Base-by-base conservation (phyloP, 2,888 invertebrate genomes). In the Pristionchus arcanus region DNA sequence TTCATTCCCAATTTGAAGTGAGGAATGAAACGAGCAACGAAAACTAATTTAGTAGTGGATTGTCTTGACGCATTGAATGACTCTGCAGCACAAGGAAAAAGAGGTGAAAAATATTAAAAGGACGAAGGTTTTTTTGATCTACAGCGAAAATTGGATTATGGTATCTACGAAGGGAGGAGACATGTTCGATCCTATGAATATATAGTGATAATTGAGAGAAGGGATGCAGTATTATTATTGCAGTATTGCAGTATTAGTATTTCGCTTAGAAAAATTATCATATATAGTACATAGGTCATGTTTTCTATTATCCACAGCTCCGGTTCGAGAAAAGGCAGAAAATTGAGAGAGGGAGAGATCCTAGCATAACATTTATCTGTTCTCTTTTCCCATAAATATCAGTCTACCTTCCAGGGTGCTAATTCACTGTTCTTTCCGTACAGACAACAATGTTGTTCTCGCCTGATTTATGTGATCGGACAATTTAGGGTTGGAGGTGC, bases 11-110 rank as follows among this genome's bases (percentile, higher is more conserved):
- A 55, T 31, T 83, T 83, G 28, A 84, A 59, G 59, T 21, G 84
- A 59, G 83, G 59, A 84, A 59, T 84, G 55, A 84, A 63, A 84
- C 49, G 81, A 25, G 49, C n/a, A 55, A n/a, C 31, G 84, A 59
- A 55, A 63, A 63, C 84, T 84, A 84, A 84, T 84, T 84, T 55
- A 81, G 81, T 81, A 49, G 81, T 81, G 53, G 81, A 84, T 63
- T 84, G 59, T 55, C 55, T 68, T 28, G 28, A 87, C 87, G 87
- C 42, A 87, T 49, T 68, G 25, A 37, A 42, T 55, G 49, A 31
- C 53, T 28, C 31, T 68, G 71, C 59, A 55, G 63, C 11, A 34
- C 28, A 42, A n/a, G 31, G 25, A 71, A 31, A 28, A 28, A 21
- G 87, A 53, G 55, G 55, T 81, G 42, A 42, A 21, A 42, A 28